Conservation (phyloP, 2,888 invertebrate genomes). For the Elegia similella region DNA sequence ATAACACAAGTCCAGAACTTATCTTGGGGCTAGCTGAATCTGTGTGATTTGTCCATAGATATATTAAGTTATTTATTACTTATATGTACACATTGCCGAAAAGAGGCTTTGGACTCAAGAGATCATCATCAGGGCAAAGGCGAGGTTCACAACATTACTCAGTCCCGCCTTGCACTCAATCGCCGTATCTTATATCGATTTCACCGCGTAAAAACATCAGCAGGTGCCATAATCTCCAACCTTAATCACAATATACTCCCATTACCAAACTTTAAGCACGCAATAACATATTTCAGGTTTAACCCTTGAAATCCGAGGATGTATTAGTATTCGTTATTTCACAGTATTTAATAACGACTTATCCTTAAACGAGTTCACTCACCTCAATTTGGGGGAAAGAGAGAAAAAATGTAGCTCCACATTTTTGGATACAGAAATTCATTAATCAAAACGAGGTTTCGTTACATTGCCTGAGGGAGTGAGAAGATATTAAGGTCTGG, state of each 20-base stretch:
- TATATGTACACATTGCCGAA: not conserved
- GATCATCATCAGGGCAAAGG: not conserved
- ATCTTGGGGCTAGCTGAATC: no score
- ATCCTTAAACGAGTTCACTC: conserved; percentile 54
- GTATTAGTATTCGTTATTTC: conserved; percentile 39
- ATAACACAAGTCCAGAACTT: no score
- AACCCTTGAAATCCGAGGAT: conserved; percentile 42
- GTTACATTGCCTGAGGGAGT: conserved; percentile 46
- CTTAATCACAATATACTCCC: conserved; percentile 1
- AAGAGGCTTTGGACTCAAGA: not conserved
- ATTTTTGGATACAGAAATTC: conserved; percentile 54
- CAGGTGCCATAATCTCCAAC: conserved; percentile 4
- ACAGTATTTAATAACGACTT: conserved; percentile 45
- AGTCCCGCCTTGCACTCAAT: conserved; percentile 7
- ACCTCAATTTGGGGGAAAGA: conserved; percentile 45
- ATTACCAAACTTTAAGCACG: conserved; percentile 6
- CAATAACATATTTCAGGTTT: conserved; percentile 26
- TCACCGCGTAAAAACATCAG: conserved; percentile 1
- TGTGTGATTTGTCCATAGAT: no score
- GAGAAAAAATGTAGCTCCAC: conserved; percentile 38
- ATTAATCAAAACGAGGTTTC: conserved; percentile 58
- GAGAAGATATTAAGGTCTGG: conserved; percentile 9
- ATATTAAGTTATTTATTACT: no score
- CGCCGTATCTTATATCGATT: conserved; percentile 3
- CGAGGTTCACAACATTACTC: conserved; percentile 2